Evolutionary conservation across 2,113 vertebrate genomes (phyloP).

Genomic region (Proteles cristata): DNA sequence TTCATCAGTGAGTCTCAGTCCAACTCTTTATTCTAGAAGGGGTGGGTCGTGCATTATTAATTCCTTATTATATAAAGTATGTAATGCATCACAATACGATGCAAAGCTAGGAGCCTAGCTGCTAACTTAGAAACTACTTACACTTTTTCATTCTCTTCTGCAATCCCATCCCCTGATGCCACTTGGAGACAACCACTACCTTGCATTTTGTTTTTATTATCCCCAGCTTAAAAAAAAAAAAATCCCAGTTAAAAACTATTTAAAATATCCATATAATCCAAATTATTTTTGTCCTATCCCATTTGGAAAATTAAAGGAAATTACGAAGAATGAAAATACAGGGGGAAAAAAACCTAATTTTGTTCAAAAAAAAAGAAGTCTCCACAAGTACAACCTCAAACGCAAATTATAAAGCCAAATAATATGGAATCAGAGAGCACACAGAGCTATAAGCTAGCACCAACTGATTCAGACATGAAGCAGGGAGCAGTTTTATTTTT

Average conservation of each 20-base stretch:
- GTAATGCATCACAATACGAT: background rate
- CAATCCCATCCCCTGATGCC: background rate
- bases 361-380: background rate
- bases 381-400: background rate
- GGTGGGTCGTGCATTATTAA: background rate
- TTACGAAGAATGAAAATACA: background rate
- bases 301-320: background rate
- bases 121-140: background rate
- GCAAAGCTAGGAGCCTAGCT: background rate
- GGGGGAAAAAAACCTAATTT: background rate
- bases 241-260: background rate
- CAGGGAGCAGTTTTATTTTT: too few species aligned
- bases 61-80: background rate
- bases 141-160: too few species aligned
- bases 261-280: background rate
- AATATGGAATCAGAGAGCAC: background rate
- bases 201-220: background rate
- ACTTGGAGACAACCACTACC: background rate
- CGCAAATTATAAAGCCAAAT: background rate
- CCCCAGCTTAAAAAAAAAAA: background rate
- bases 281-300: background rate
- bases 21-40: background rate
- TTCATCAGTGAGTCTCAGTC: background rate
- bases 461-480: background rate
- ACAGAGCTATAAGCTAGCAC: background rate